Conservation (phyloP, 35 echinoderm and acorn worm genomes). For the Antedon bifida region DNA sequence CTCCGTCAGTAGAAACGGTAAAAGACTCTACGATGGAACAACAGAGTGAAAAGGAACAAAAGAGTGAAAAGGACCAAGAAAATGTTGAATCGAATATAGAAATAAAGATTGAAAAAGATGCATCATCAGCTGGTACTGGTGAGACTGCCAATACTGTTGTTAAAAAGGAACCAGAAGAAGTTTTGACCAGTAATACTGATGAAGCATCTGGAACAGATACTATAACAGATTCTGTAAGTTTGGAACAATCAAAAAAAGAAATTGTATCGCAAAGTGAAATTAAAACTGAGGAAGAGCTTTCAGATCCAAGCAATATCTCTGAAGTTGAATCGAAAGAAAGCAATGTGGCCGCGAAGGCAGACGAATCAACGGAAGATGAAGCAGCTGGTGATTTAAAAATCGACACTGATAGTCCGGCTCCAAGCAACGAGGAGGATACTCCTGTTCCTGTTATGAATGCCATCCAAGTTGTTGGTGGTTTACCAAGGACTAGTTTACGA, state of each 20-base stretch:
- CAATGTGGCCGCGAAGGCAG: background rate
- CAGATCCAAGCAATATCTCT: background rate
- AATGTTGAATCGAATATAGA: too few species aligned
- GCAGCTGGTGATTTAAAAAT: background rate
- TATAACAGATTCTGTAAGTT: background rate
- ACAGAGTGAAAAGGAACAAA: too few species aligned
- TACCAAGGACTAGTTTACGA: background rate
- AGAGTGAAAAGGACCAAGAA: too few species aligned
- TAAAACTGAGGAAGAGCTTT: too few species aligned
- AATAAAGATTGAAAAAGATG: too few species aligned
- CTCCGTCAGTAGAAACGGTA: background rate
- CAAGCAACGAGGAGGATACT: background rate
- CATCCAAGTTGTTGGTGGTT: background rate
- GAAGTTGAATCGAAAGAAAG: background rate
- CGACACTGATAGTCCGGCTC: background rate
- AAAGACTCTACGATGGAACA: background rate
- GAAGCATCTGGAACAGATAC: background rate
- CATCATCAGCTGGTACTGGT: too few species aligned
- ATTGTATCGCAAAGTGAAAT: too few species aligned
- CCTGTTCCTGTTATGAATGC: background rate
- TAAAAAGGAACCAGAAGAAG: too few species aligned
- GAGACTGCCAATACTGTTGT: too few species aligned
- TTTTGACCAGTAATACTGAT: too few species aligned
- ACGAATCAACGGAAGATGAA: background rate
- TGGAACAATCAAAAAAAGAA: background rate